Conservation (phyloP, 2,113 vertebrate species). For the Catharus minimus region DNA sequence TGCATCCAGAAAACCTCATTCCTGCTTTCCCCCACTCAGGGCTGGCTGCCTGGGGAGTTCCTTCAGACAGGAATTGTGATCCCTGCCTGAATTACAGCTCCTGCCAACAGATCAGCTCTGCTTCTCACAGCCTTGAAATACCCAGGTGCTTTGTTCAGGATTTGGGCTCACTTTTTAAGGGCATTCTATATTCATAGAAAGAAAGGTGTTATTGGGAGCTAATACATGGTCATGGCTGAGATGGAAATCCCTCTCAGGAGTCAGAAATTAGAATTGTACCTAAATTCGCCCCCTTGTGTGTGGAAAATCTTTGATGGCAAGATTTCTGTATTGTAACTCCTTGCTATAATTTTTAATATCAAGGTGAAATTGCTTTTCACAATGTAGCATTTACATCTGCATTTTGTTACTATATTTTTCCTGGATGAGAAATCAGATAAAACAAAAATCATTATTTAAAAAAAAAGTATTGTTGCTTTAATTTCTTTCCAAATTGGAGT, state of each 20-base stretch:
- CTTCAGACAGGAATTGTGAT: not conserved
- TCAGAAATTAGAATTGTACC: not conserved
- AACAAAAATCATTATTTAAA: not conserved
- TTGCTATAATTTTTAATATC: not conserved
- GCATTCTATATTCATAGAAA: not conserved
- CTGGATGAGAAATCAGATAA: not conserved
- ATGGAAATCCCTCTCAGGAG: not conserved
- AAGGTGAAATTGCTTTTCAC: not conserved
- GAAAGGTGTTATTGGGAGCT: not conserved
- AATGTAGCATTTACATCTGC: not conserved
- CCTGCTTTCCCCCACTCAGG: not conserved
- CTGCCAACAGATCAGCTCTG: not conserved
- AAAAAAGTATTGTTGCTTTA: not conserved
- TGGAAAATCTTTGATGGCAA: not conserved
- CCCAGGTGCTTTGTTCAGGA: not conserved
- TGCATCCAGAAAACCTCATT: not conserved
- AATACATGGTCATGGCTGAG: not conserved
- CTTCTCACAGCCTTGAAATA: not conserved
- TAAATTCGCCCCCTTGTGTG: not conserved
- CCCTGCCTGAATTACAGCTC: not conserved
- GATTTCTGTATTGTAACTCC: not conserved
- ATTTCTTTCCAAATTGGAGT: not conserved
- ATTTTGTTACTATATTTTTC: not conserved
- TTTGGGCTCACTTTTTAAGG: not conserved
- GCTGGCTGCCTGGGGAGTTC: not conserved